phyloP scores from a whole-genome alignment of 64 coral and sea anemone species.

The Actinia equina region DNA sequence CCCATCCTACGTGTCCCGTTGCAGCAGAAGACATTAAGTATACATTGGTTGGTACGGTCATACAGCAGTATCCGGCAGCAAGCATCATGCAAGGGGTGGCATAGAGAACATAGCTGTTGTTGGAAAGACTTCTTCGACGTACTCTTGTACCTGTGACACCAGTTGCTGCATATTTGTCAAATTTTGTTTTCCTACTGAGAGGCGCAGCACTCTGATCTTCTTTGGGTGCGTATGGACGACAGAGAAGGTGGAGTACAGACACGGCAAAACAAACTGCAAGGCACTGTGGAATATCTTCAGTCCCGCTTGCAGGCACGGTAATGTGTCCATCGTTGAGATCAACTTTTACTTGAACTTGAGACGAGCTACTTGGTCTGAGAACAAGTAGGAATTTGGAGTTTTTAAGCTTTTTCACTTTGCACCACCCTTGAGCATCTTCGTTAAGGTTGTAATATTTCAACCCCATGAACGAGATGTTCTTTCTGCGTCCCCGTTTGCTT shows the following conservation, averaged over 20 bases:
- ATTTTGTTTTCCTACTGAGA: constrained; percentile 3
- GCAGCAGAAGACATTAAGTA: background rate
- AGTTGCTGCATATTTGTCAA: background rate
- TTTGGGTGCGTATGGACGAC: constrained; percentile 13
- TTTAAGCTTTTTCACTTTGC: constrained; percentile 26
- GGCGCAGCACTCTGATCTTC: constrained; percentile 11
- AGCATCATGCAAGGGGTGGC: constrained; percentile 10
- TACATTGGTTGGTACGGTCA: constrained; percentile 31
- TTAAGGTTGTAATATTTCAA: constrained; percentile 18
- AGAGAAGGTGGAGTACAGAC: constrained; percentile 26
- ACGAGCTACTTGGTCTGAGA: background rate
- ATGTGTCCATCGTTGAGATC: background rate
- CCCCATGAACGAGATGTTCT: background rate
- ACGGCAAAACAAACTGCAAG: constrained; percentile 11
- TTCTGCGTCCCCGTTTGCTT: background rate
- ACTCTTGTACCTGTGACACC: background rate
- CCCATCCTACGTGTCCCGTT: background rate
- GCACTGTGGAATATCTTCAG: constrained; percentile 25
- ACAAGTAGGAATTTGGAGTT: constrained; percentile 9
- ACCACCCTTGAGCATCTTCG: constrained; percentile 20
- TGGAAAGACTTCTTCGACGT: constrained; percentile 1
- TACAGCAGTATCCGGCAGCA: constrained; percentile 42
- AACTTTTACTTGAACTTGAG: constrained; percentile 9
- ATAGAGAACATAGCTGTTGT: background rate
- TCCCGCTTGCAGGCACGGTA: background rate